Conservation (phyloP, 1,140 invertebrate species). For the Diabrotica virgifera region DNA sequence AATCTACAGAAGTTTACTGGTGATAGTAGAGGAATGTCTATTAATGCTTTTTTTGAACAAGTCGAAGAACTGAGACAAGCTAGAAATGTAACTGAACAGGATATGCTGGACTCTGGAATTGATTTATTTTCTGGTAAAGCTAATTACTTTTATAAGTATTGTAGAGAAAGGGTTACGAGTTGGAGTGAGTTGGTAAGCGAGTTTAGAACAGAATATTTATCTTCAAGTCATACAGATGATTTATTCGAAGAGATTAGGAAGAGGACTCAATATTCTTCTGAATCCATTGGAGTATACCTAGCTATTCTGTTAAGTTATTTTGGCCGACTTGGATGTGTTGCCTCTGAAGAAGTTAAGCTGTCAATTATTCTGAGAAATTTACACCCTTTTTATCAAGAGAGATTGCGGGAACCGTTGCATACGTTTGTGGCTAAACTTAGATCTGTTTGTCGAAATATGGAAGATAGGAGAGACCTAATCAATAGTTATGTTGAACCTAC, state of each 20-base stretch:
- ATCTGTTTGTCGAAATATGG: conserved; percentile 14
- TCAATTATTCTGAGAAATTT: too few relatives aligned
- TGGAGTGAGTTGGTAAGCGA: conserved; percentile 33
- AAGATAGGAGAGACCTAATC: conserved; percentile 8
- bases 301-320: too few relatives aligned
- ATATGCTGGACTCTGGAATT: conserved; percentile 28
- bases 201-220: conserved; percentile 34
- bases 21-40: conserved; percentile 4
- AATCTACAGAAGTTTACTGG: background rate
- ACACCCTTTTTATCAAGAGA: too few relatives aligned
- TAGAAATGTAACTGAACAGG: conserved; percentile 24
- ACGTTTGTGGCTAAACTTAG: conserved; percentile 13
- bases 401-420: too few relatives aligned
- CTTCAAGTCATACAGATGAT: too few relatives aligned
- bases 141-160: conserved; percentile 33
- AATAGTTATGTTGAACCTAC: conserved; percentile 17
- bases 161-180: conserved; percentile 20
- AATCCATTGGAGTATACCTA: too few relatives aligned
- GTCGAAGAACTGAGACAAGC: conserved; percentile 35
- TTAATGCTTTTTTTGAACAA: conserved; percentile 34
- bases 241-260: too few relatives aligned
- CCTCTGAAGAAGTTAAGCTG: too few relatives aligned
- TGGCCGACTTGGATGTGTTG: too few relatives aligned
- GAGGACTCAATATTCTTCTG: too few relatives aligned
- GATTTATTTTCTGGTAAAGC: conserved; percentile 39